Conservation (phyloP, 2,113 vertebrate species). For the Ascaphus truei region DNA sequence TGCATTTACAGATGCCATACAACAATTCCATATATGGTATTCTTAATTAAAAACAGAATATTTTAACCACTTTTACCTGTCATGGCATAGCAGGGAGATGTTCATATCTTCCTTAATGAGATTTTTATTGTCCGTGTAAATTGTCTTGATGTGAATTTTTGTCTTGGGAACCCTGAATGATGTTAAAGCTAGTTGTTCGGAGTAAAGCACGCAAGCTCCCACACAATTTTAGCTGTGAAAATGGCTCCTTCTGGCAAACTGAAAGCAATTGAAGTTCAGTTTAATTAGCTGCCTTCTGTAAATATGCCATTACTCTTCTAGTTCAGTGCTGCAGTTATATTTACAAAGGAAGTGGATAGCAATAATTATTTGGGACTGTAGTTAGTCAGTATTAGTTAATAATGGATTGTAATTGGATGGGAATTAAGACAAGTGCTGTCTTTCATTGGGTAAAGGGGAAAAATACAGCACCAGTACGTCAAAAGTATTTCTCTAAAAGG, state of each 20-base stretch:
- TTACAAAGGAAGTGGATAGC: constrained; percentile 65
- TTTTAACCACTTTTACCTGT: constrained; percentile 54
- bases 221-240: constrained; percentile 62
- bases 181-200: constrained; percentile 56
- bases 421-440: neutral
- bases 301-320: constrained; percentile 68
- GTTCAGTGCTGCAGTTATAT: constrained; percentile 59
- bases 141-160: constrained; percentile 65
- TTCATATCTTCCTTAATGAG: constrained; percentile 64
- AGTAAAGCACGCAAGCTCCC: constrained; percentile 50
- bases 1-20: constrained; percentile 48
- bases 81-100: constrained; percentile 48
- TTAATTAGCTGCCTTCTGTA: constrained; percentile 73
- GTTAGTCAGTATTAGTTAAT: constrained; percentile 76
- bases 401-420: constrained; percentile 48
- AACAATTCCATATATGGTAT: constrained; percentile 54
- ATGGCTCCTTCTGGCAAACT: constrained; percentile 69
- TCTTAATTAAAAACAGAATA: constrained; percentile 62
- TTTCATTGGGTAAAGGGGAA: neutral
- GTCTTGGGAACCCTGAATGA: constrained; percentile 66
- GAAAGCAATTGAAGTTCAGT: constrained; percentile 66
- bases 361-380: constrained; percentile 64
- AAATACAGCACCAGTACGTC: too few relatives aligned
- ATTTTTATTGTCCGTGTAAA: constrained; percentile 63
- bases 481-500: neutral